Conservation (phyloP, 2,888 invertebrate genomes). For the Eulithis testata region DNA sequence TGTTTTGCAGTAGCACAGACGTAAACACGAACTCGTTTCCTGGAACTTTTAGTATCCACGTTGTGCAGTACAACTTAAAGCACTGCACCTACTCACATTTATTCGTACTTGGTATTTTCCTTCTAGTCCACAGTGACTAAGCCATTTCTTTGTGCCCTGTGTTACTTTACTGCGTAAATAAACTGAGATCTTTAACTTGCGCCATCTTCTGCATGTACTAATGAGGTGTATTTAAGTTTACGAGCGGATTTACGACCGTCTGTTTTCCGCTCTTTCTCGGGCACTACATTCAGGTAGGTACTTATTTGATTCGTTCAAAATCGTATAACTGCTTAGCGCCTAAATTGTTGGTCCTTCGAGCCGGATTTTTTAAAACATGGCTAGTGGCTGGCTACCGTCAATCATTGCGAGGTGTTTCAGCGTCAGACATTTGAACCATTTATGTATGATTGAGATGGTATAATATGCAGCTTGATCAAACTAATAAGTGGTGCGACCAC, state of each 20-base stretch:
- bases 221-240: conserved; percentile 65
- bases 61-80: background rate
- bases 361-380: background rate
- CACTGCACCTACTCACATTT: conserved; percentile 6
- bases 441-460: background rate
- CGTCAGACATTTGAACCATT: background rate
- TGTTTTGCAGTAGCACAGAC: conserved; percentile 7
- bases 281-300: conserved; percentile 33
- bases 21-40: conserved; percentile 2
- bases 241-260: conserved; percentile 60
- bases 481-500: no score
- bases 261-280: conserved; percentile 46
- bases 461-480: no score
- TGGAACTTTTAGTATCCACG: conserved; percentile 5
- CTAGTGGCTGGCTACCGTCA: background rate
- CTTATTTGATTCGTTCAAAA: conserved; percentile 11
- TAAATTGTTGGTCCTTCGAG: conserved; percentile 3
- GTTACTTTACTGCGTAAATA: conserved; percentile 44
- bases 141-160: conserved; percentile 28
- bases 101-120: conserved; percentile 10
- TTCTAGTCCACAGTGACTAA: conserved; percentile 21
- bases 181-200: conserved; percentile 50
- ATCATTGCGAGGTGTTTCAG: background rate
- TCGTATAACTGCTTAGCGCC: background rate
- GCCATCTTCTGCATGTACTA: conserved; percentile 60